Conservation (phyloP, 2,113 vertebrate species). For the Nesogale talazaci region DNA sequence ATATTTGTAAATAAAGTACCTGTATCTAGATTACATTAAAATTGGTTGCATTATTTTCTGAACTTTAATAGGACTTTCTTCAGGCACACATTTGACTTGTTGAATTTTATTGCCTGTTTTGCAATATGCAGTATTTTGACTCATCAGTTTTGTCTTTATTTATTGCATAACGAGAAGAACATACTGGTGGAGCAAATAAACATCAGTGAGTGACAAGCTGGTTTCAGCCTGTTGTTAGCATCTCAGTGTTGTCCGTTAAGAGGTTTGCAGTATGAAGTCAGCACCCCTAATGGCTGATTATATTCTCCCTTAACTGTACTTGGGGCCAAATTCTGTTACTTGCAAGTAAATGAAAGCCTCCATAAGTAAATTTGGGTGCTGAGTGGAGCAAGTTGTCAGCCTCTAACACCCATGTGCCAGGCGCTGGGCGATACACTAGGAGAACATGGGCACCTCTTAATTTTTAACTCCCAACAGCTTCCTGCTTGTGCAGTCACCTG, state of each 20-base stretch:
- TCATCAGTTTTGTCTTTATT: too few species aligned
- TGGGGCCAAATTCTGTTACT: slow-evolving; percentile 37
- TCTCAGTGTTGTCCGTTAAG: background rate
- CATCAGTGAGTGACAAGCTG: background rate
- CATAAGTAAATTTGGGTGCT: slow-evolving; percentile 64
- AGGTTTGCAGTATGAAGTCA: slow-evolving; percentile 4
- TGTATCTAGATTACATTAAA: slow-evolving; percentile 89
- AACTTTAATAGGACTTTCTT: slow-evolving; percentile 34
- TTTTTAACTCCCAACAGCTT: background rate
- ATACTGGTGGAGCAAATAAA: background rate
- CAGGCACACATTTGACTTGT: background rate
- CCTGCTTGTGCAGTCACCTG: background rate
- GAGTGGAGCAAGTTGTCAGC: slow-evolving; percentile 45
- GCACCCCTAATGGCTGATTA: slow-evolving; percentile 17
- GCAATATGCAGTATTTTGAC: background rate
- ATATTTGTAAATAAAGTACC: slow-evolving; percentile 96
- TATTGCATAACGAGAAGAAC: slow-evolving; percentile 14
- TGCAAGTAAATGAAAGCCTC: slow-evolving; percentile 42
- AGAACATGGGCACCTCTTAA: slow-evolving; percentile 37
- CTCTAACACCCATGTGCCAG: slow-evolving; percentile 46
- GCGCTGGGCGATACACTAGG: background rate
- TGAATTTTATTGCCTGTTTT: slow-evolving; percentile 43
- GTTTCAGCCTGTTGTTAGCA: background rate
- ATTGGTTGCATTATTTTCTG: slow-evolving; percentile 70
- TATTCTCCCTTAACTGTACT: slow-evolving; percentile 37